Conservation (phyloP, 2,888 invertebrate species). For the Flexamia atlantica region DNA sequence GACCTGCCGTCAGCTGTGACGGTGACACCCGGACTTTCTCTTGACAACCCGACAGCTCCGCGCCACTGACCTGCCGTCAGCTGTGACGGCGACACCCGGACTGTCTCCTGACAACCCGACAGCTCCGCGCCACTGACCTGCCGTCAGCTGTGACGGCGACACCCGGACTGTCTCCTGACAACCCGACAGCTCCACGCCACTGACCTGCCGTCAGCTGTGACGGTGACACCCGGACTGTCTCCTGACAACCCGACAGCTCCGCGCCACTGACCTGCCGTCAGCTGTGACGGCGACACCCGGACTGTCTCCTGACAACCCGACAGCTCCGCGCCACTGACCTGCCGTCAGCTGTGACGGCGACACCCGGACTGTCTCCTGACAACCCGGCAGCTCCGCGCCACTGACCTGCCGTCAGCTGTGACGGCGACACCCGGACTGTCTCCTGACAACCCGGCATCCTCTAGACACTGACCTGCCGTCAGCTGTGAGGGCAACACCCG, state of each 20-base stretch:
- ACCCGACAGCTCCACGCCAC: constrained; percentile 17
- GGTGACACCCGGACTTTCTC: not conserved
- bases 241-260: not conserved
- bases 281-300: no score
- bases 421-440: not conserved
- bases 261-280: no score
- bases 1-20: constrained; percentile 4
- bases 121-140: not conserved
- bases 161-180: not conserved
- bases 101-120: not conserved
- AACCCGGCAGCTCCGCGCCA: constrained; percentile 25
- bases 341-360: no score
- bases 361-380: not conserved
- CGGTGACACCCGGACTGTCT: not conserved
- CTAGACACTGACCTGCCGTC: no score
- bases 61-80: no score
- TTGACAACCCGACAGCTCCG: not conserved
- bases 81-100: no score
- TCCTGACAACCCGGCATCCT: not conserved
- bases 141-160: no score
- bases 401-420: constrained; percentile 11
- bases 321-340: not conserved
- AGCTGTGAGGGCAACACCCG: no score
- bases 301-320: not conserved
- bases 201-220: constrained; percentile 8